Base-by-base conservation (phyloP, 2,888 invertebrate species). In the Pristionchus mayeri region DNA sequence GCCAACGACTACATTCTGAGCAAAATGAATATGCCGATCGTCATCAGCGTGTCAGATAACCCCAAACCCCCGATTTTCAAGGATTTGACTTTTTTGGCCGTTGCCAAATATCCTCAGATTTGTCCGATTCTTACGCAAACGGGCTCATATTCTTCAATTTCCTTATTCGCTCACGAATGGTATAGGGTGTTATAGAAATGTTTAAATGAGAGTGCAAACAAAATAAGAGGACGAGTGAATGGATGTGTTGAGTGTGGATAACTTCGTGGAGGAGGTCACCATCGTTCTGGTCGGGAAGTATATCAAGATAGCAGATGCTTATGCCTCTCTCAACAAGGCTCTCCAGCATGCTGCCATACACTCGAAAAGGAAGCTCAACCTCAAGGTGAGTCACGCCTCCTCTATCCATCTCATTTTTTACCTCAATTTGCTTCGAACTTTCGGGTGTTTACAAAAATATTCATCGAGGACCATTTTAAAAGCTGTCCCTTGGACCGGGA, bases 311-410 rank as follows among this genome's bases (percentile, higher is more conserved):
- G 86, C 87, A 21, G 99, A 99, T 94, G 96, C 98, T 0, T 99
- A 99, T 93, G 96, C 98, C 0, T 99, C 98, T 34, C 90, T 92
- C 44, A 90, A 89, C 84, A 91, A 92, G 54, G 96, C 98, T 0
- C 93, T 99, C 67, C 96, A 97, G 90, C 99, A 99, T 93, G 97
- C 99, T 0, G 95, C 97, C 0, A 95, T 97, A 78, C 95, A 96
- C 81, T 95, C 95, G 60, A 96, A 96, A 9, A 96, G 96, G 90
- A 96, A 96, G 93, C 94, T 98, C 0, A 96, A 96, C 89, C 94
- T 99, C 52, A 95, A 94, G 92, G 95, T 95, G 92, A 34, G 37
- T 24, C 0, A 24, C 7, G 7, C 6, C 67, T 67, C 21, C 21
- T 37, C 13, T n/a, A 63, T 3, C 24, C 24, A 24, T 11, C 1